Conservation (phyloP, 2,113 vertebrate species). For the Trichomycterus rosablanca region DNA sequence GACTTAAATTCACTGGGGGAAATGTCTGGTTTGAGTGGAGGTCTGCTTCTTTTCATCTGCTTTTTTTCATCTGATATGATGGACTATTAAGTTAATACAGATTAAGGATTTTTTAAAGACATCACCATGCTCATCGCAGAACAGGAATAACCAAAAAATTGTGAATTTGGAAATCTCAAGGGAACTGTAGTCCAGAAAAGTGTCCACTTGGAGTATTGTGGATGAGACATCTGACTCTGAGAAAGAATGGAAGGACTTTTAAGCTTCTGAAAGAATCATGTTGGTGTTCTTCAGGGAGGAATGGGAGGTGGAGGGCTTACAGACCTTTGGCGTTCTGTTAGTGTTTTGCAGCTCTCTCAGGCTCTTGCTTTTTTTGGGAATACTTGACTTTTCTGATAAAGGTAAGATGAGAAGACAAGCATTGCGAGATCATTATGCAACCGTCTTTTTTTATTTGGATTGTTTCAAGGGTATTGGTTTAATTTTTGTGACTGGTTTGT, state of each 20-base stretch:
- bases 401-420: conserved; percentile 49
- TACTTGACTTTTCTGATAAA: conserved; percentile 68
- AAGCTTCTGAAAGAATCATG: conserved; percentile 48
- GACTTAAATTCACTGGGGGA: conserved; percentile 15
- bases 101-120: too few relatives aligned
- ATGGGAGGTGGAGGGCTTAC: conserved; percentile 75
- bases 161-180: not conserved
- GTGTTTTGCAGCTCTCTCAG: conserved; percentile 75
- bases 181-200: not conserved
- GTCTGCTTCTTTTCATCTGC: not conserved
- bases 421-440: not conserved
- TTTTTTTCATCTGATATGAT: not conserved
- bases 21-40: conserved; percentile 13
- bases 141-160: not conserved
- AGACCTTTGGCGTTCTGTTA: conserved; percentile 74
- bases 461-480: too few relatives aligned
- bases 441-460: too few relatives aligned
- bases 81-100: too few relatives aligned
- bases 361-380: conserved; percentile 73
- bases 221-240: not conserved
- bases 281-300: conserved; percentile 65
- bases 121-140: too few relatives aligned
- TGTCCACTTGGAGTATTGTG: too few relatives aligned
- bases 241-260: conserved; percentile 14
- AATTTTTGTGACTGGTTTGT: too few relatives aligned